Percentiles rank a stretch among this genome's conserved stretches.
Conservation (phyloP, 2,113 vertebrate species). For the Hyla sarda region DNA sequence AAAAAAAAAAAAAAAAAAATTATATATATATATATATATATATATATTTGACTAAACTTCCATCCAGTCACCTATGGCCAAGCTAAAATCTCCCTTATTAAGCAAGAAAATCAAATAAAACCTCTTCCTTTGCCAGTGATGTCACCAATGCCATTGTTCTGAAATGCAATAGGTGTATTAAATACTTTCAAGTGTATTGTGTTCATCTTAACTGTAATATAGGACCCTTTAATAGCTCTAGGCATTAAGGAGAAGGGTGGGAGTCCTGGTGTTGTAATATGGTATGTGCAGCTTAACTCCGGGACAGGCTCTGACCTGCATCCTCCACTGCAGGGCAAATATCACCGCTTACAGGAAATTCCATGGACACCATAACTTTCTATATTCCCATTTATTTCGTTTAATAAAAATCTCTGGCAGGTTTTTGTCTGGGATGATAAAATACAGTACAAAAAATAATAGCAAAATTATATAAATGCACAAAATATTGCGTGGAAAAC, state of each 20-base stretch:
- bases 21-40: too few species aligned
- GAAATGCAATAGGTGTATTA: background rate
- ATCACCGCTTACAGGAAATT: conserved; percentile 48
- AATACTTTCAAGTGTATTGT: background rate
- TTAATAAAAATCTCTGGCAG: background rate
- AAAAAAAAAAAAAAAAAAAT: too few species aligned
- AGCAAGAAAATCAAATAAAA: background rate
- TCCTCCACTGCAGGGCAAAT: conserved; percentile 30
- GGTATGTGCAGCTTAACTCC: conserved; percentile 61
- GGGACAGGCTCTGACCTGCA: conserved; percentile 60
- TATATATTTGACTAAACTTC: background rate
- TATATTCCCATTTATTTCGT: conserved; percentile 10
- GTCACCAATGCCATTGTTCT: background rate
- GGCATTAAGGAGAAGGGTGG: conserved; percentile 25
- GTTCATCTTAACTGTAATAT: conserved; percentile 23
- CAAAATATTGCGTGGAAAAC: background rate
- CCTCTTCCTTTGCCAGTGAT: background rate
- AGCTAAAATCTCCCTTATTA: too few species aligned
- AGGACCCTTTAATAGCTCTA: conserved; percentile 35
- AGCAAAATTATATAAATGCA: background rate
- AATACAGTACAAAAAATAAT: background rate
- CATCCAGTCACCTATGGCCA: background rate
- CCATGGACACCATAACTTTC: conserved; percentile 42
- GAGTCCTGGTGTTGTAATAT: conserved; percentile 55
- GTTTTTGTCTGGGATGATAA: background rate